phyloP scores from a whole-genome alignment of 1,140 invertebrate species.

The Psix sp. region DNA sequence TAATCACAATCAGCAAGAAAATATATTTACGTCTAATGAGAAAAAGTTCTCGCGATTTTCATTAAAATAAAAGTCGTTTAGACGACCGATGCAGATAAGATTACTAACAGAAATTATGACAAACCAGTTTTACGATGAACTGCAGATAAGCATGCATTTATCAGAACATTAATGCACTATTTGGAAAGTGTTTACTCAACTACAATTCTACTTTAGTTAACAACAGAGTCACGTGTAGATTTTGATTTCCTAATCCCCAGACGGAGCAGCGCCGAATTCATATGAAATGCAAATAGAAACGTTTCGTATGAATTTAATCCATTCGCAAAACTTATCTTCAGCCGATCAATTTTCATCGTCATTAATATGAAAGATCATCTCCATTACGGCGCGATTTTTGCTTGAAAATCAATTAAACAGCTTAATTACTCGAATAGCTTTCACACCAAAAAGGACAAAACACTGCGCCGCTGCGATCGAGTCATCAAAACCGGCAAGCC shows the following conservation, averaged over 20 bases:
- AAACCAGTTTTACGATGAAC: constrained; percentile 38
- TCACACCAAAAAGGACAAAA: constrained; percentile 16
- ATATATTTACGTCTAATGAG: constrained; percentile 33
- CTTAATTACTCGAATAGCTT: constrained; percentile 41
- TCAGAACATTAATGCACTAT: too few species aligned
- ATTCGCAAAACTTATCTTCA: too few species aligned
- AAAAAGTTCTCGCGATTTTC: constrained; percentile 38
- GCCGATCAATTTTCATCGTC: constrained; percentile 25
- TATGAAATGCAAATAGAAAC: too few species aligned
- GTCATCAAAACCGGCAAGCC: constrained; percentile 31
- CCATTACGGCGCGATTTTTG: constrained; percentile 27
- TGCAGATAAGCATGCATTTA: too few species aligned
- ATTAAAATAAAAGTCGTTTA: constrained; percentile 22
- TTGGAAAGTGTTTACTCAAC: too few species aligned
- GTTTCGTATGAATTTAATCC: too few species aligned
- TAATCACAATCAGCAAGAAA: constrained; percentile 38
- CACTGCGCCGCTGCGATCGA: constrained; percentile 26
- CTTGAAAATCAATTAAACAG: constrained; percentile 46
- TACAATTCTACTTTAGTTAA: too few species aligned
- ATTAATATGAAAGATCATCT: constrained; percentile 39
- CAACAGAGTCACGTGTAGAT: too few species aligned
- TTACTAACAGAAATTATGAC: constrained; percentile 35
- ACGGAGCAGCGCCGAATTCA: too few species aligned
- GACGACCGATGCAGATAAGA: constrained; percentile 37
- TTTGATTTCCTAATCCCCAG: too few species aligned